Evolutionary conservation across 2,888 invertebrate genomes (phyloP).

Genomic region (Phaedon cochleariae): DNA sequence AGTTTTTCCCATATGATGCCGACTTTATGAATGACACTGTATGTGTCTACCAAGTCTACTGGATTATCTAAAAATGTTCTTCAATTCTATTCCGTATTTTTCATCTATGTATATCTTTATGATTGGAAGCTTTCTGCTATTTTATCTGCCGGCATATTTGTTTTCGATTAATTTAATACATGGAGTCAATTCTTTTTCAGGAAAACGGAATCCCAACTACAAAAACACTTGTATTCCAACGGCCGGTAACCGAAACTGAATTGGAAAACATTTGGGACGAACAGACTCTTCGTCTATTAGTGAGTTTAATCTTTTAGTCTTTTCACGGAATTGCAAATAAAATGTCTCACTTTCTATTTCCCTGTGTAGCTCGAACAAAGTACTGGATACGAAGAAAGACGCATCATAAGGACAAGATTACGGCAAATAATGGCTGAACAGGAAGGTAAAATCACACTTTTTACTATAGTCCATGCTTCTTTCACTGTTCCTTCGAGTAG

Average conservation of each 20-base stretch:
- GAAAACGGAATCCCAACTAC: slow-evolving; percentile 58
- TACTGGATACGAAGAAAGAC: slow-evolving; percentile 87
- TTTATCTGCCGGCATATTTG: too few species aligned
- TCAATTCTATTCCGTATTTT: too few species aligned
- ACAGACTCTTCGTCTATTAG: slow-evolving; percentile 74
- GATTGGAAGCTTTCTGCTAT: too few species aligned
- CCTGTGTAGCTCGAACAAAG: slow-evolving; percentile 78
- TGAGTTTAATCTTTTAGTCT: slow-evolving; percentile 58
- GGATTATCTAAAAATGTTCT: too few species aligned
- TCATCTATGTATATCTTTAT: too few species aligned
- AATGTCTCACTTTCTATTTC: slow-evolving; percentile 45
- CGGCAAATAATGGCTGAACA: slow-evolving; percentile 86
- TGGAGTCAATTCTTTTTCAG: too few species aligned
- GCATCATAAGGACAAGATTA: slow-evolving; percentile 81
- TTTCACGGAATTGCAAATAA: neutral
- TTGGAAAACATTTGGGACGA: slow-evolving; percentile 83
- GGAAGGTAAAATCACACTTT: slow-evolving; percentile 83
- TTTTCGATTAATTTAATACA: too few species aligned
- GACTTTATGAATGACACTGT: too few species aligned
- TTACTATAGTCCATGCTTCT: too few species aligned
- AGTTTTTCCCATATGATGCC: too few species aligned
- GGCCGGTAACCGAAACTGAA: slow-evolving; percentile 67
- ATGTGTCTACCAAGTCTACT: too few species aligned
- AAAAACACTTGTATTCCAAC: slow-evolving; percentile 57
- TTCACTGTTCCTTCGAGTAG: too few species aligned